A percentile compares a stretch with the other conserved stretches of the same genome.
These are phyloP conservation scores for Paedocypris micromegethes DNA, from an alignment of 2,797 vertebrate genomes.

Conservation along the genomic window DNA sequence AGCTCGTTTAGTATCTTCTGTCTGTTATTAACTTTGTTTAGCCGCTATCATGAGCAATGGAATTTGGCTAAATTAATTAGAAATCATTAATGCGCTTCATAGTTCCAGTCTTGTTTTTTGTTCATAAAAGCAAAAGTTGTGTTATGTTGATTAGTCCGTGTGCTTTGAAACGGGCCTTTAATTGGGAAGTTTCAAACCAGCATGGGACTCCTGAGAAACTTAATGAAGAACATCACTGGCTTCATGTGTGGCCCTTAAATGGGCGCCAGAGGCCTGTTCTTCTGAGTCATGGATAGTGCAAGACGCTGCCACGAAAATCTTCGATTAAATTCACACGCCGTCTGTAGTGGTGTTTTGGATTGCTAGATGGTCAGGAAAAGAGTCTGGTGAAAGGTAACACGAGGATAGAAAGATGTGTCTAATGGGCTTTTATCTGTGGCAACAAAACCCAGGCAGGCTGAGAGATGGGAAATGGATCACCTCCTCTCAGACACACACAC, in stretches of 20 bases:
- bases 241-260: constrained; percentile 13
- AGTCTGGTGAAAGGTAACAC: constrained; percentile 70
- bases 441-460: constrained; percentile 73
- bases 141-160: not conserved
- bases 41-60: too few relatives aligned
- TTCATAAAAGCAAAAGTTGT: not conserved
- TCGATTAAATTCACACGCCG: constrained; percentile 52
- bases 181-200: constrained; percentile 18
- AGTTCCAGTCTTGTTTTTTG: too few relatives aligned
- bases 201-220: constrained; percentile 9
- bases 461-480: constrained; percentile 61
- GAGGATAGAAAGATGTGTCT: constrained; percentile 70
- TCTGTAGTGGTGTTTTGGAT: constrained; percentile 65
- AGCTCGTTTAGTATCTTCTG: constrained; percentile 52
- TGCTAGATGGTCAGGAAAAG: constrained; percentile 67
- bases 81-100: too few relatives aligned
- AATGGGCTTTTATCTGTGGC: constrained; percentile 81
- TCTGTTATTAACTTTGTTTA: constrained; percentile 74
- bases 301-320: constrained; percentile 43
- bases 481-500: constrained; percentile 33
- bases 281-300: too few relatives aligned
- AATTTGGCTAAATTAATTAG: too few relatives aligned
- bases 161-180: not conserved
- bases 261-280: not conserved
- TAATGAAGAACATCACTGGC: constrained; percentile 7